Evolutionary conservation across 2,797 vertebrate species (phyloP).

Genomic region (Acanthurus tractus): DNA sequence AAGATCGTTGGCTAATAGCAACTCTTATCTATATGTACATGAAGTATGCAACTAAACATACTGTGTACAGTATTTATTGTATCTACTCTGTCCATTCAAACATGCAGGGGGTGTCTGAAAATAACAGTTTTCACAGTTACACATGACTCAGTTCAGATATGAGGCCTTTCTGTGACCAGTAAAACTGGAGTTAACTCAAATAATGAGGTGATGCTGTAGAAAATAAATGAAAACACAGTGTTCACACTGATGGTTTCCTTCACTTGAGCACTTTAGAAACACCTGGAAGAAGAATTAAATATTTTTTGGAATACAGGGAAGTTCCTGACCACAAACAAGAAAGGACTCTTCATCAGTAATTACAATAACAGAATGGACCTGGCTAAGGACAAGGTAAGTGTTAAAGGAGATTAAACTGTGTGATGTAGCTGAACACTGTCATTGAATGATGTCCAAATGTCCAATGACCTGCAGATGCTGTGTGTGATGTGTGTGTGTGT

Average conservation of each 20-base stretch:
- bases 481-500: background rate
- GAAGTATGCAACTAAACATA: constrained; percentile 18
- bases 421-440: constrained; percentile 27
- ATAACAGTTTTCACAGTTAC: background rate
- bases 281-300: constrained; percentile 1
- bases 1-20: background rate
- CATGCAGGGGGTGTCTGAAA: constrained; percentile 11
- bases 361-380: constrained; percentile 26
- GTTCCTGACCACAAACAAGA: background rate
- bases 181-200: constrained; percentile 28
- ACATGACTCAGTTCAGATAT: constrained; percentile 8
- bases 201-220: constrained; percentile 31
- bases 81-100: constrained; percentile 30
- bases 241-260: constrained; percentile 40
- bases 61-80: constrained; percentile 37
- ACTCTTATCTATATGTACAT: constrained; percentile 19
- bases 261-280: constrained; percentile 13
- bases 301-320: constrained; percentile 6
- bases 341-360: constrained; percentile 7
- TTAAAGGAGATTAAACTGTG: constrained; percentile 22
- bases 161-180: constrained; percentile 33
- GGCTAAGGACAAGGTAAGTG: constrained; percentile 17
- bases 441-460: constrained; percentile 16
- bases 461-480: constrained; percentile 14
- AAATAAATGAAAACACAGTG: constrained; percentile 56